Base-by-base conservation (phyloP, 1,140 invertebrate genomes). In the Tetragnatha versicolor region DNA sequence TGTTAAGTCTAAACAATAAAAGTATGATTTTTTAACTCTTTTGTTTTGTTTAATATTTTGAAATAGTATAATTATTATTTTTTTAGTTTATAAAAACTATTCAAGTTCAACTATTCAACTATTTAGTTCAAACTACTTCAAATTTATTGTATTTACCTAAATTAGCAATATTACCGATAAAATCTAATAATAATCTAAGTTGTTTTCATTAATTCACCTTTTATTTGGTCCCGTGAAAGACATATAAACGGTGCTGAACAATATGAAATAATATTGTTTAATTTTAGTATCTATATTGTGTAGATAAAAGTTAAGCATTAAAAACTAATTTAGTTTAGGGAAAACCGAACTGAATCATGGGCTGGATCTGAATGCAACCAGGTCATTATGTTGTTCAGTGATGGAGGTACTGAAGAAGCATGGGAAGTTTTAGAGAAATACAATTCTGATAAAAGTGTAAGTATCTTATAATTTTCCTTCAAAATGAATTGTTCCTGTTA, bases 371-470 rank as follows among this genome's bases (percentile, higher is more conserved):
- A 87, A n/a, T 91, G 90, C 82, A 89, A 90, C 82, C 88, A 89
- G 82, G 87, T 88, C 14, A 90, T 91, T 31, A 89, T 91, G 88
- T 79, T 91, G 22, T 88, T 91, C 66, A 91, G 90, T 51, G 90
- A 91, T 83, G 90, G 90, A 27, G 89, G 89, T 10, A 89, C 89
- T 4, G 88, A 89, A 77, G 88, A 86, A 80, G 89, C 88, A 58
- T 87, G 88, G 75, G 85, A 88, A 29, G 84, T 89, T 20, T 86
- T 91, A 72, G 82, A 88, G 29, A 84, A 86, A 77, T 88, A 87
- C 81, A 89, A 89, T 79, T 73, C 81, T 65, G 79, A 84, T 53
- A 80, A 84, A 72, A 61, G 88, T 86, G 85, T 88, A 25, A 81
- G 61, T 27, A 22, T 12, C 12, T 4, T 25, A 39, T 53, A n/a